Base-by-base conservation (phyloP, 2,888 invertebrate genomes). In the Agrochola lota region DNA sequence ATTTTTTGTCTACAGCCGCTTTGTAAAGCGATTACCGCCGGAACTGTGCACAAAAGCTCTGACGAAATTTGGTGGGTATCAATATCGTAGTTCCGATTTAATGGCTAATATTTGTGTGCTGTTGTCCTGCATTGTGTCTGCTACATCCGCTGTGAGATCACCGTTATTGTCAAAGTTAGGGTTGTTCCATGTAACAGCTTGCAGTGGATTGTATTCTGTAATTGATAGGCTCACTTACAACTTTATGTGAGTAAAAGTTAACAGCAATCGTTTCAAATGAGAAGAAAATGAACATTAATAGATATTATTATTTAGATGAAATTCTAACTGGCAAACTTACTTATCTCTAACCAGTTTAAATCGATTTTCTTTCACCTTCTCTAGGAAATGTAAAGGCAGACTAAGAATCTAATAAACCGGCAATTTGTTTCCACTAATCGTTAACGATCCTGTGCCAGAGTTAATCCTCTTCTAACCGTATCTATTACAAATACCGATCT, bases 61-160 rank as follows among this genome's bases (percentile, higher is more conserved):
- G 94, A 94, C 94, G 93, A 94, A 94, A 94, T 94, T 92, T 90
- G 91, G 72, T 92, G 89, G 92, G 93, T 95, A 96, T 96, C 95
- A 92, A 91, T 96, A 94, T 95, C 95, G 91, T 92, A 95, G 95
- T 95, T 96, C 95, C 95, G 95, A 95, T 94, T 80, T 95, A 94
- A 94, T 95, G 92, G 91, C 93, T 92, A 95, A 95, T 95, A 95
- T 95, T 95, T 94, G 94, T 93, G 93, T 94, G 93, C 92, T 94
- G 94, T 95, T 95, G 92, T 92, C 91, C 86, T 89, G 92, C 91
- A 93, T 96, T 95, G 94, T 93, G 88, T 89, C 88, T 92, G 90
- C 85, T 89, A 90, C 93, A 94, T 95, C 95, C 95, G 94, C 90
- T 93, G 89, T 91, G 88, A 87, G 85, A 87, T 86, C 85, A 80